Percentiles rank a stretch among this genome's conserved stretches.
Evolutionary conservation across 2,113 vertebrate genomes (phyloP).

Genomic region (Neoarius graeffei): DNA sequence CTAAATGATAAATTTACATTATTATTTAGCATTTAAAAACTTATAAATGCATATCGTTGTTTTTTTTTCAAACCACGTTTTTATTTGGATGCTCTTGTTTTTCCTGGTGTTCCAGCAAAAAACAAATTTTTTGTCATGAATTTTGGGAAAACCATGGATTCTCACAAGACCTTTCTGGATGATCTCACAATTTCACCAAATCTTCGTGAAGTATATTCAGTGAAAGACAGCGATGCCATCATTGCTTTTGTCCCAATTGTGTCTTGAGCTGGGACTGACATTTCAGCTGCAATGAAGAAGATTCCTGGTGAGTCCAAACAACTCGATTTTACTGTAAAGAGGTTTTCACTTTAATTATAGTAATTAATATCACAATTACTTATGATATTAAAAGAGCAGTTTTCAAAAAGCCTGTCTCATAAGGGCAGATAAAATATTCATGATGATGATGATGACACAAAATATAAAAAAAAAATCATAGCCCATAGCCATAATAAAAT

Average conservation of each 20-base stretch:
- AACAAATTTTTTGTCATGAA: background rate
- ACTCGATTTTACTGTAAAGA: background rate
- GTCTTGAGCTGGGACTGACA: constrained; percentile 24
- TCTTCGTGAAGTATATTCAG: background rate
- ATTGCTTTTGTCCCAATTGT: background rate
- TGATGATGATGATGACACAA: too few species aligned
- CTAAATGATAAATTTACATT: background rate
- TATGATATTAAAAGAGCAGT: background rate
- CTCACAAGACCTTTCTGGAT: background rate
- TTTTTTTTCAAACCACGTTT: background rate
- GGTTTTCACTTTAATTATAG: background rate
- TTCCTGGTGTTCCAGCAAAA: background rate
- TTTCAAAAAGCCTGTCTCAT: background rate
- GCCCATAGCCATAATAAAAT: too few species aligned
- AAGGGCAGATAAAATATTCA: background rate
- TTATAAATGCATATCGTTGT: background rate
- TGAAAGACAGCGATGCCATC: background rate
- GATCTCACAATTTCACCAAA: background rate
- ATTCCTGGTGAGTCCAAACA: constrained; percentile 3
- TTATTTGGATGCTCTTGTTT: background rate
- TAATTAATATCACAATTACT: background rate
- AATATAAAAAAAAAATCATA: background rate
- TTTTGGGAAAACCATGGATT: constrained; percentile 6
- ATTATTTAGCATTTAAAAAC: background rate
- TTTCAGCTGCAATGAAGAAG: background rate